Evolutionary conservation across 2,113 vertebrate genomes (phyloP).

Genomic region (Tychaedon coryphoeus): DNA sequence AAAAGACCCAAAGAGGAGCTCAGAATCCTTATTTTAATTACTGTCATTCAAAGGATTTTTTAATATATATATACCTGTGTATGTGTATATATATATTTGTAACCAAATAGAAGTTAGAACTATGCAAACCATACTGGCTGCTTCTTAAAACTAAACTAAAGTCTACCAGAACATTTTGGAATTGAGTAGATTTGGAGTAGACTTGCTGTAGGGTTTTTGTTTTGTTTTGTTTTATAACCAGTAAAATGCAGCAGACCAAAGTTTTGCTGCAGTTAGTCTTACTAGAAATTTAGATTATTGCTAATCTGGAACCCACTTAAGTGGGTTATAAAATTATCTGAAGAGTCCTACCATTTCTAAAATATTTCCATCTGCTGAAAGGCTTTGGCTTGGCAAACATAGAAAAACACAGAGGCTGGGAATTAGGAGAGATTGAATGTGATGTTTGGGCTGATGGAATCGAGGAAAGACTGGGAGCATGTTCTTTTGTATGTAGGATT

Average conservation of each 20-base stretch:
- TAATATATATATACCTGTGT: background rate
- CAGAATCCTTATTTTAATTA: background rate
- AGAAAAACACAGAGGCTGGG: background rate
- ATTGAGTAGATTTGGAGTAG: background rate
- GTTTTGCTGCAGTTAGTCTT: background rate
- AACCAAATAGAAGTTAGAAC: slow-evolving; percentile 46
- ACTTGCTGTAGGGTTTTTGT: background rate
- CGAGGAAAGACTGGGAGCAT: background rate
- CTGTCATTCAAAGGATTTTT: slow-evolving; percentile 7
- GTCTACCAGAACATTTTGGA: background rate
- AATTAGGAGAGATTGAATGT: background rate
- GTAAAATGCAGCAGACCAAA: background rate
- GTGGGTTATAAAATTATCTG: background rate
- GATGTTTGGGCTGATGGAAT: background rate
- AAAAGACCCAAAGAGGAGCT: background rate
- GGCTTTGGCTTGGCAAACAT: background rate
- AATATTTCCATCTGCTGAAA: background rate
- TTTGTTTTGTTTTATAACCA: background rate
- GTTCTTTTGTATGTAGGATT: background rate
- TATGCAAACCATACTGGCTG: slow-evolving; percentile 51
- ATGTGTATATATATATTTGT: background rate
- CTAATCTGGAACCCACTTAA: background rate
- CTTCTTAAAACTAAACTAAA: background rate
- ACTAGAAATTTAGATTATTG: background rate
- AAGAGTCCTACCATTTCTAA: background rate